A percentile compares a stretch with the other conserved stretches of the same genome.
Evolutionary conservation across 2,888 invertebrate genomes (phyloP).

Genomic region (Polydrusus cervinus): DNA sequence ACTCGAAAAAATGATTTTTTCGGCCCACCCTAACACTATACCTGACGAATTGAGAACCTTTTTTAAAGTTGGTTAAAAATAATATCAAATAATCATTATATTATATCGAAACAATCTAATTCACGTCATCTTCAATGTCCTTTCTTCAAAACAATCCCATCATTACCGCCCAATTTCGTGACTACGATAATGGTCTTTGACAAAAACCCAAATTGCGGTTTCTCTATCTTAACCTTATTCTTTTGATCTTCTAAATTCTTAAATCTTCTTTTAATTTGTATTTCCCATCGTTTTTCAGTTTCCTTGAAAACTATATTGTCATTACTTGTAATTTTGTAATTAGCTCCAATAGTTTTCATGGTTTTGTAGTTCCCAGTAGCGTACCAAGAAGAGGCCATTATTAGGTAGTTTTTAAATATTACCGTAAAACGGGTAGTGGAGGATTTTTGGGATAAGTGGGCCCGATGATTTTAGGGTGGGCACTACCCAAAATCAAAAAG

Average conservation of each 20-base stretch:
- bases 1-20: no score
- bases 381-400: no score
- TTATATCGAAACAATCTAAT: no score
- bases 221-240: slow-evolving; percentile 19
- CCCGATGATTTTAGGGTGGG: no score
- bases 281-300: slow-evolving; percentile 45
- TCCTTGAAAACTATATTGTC: slow-evolving; percentile 46
- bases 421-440: no score
- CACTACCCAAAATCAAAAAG: no score
- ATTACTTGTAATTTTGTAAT: slow-evolving; percentile 38
- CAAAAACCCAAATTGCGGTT: slow-evolving; percentile 40
- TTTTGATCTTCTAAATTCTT: slow-evolving; percentile 34
- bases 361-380: slow-evolving; percentile 10
- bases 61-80: no score
- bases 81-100: no score
- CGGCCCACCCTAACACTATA: no score
- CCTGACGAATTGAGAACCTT: no score
- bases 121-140: background rate
- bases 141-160: slow-evolving; percentile 24
- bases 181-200: slow-evolving; percentile 17
- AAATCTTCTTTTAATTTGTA: slow-evolving; percentile 41
- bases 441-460: no score
- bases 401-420: no score
- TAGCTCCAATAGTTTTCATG: slow-evolving; percentile 24
- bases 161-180: slow-evolving; percentile 43